Percentiles rank a stretch among this genome's conserved stretches.
phyloP scores from a whole-genome alignment of 2,888 invertebrate genomes.

The Hermaeophaga mercurialis region DNA sequence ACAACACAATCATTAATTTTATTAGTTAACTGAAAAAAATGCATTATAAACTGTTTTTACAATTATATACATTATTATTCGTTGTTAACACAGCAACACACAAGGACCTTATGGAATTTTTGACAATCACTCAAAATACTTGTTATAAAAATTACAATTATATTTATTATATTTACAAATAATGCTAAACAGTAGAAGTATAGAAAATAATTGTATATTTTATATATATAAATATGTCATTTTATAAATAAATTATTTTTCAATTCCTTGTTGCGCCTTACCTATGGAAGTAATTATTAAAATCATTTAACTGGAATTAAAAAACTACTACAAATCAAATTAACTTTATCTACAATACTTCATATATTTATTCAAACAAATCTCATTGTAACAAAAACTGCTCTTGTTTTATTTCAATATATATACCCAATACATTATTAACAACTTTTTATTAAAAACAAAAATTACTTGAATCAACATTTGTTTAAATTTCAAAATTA shows the following conservation, averaged over 20 bases:
- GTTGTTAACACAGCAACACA: conserved; percentile 49
- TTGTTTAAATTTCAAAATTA: too few species aligned
- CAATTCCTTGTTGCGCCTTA: conserved; percentile 10
- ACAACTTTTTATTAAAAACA: too few species aligned
- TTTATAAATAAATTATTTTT: background rate
- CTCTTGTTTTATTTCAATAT: too few species aligned
- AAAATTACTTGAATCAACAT: too few species aligned
- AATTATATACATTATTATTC: conserved; percentile 51
- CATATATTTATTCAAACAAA: too few species aligned
- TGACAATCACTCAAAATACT: conserved; percentile 34
- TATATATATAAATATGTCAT: background rate
- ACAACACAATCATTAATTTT: conserved; percentile 45
- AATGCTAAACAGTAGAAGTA: conserved; percentile 1
- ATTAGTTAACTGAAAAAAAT: conserved; percentile 46
- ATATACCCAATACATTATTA: too few species aligned
- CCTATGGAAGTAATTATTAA: too few species aligned
- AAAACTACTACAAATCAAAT: too few species aligned
- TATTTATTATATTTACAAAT: conserved; percentile 17
- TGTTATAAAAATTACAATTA: conserved; percentile 21
- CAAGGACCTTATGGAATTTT: conserved; percentile 43
- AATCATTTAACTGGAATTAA: too few species aligned
- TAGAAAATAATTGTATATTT: conserved; percentile 1
- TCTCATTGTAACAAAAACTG: too few species aligned
- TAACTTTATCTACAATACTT: too few species aligned
- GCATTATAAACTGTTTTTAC: conserved; percentile 47